Conservation (phyloP, 2,113 vertebrate genomes). For the Lophotis ruficrista region DNA sequence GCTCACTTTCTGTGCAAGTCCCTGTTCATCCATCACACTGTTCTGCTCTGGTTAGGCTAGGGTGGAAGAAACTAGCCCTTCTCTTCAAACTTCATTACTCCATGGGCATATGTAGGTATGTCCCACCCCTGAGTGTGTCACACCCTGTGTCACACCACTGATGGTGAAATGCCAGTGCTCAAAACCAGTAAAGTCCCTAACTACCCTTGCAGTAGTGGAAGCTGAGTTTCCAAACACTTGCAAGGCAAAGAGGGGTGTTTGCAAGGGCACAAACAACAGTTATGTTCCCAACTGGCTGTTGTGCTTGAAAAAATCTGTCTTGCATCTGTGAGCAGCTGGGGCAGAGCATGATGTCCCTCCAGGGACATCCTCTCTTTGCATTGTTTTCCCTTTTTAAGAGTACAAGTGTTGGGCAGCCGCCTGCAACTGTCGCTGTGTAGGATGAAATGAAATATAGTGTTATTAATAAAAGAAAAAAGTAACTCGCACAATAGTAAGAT, state of each 20-base stretch:
- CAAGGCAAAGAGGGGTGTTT: background rate
- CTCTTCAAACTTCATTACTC: background rate
- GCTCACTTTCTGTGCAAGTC: background rate
- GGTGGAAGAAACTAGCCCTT: background rate
- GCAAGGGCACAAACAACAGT: background rate
- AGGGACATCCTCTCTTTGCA: background rate
- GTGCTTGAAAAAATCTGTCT: background rate
- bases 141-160: background rate
- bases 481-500: background rate
- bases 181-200: background rate
- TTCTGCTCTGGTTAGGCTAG: background rate
- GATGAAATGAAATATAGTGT: background rate
- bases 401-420: constrained; percentile 5
- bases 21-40: background rate
- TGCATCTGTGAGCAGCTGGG: background rate
- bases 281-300: background rate
- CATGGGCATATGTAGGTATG: rapidly evolving
- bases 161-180: background rate
- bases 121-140: background rate
- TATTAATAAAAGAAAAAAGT: constrained; percentile 49
- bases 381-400: constrained; percentile 35
- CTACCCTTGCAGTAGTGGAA: background rate
- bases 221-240: background rate
- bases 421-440: background rate
- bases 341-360: background rate